A percentile compares a stretch with the other conserved stretches of the same genome.
These are phyloP conservation scores for Numenius arquata DNA, from an alignment of 2,113 vertebrate species.

Conservation along the genomic window DNA sequence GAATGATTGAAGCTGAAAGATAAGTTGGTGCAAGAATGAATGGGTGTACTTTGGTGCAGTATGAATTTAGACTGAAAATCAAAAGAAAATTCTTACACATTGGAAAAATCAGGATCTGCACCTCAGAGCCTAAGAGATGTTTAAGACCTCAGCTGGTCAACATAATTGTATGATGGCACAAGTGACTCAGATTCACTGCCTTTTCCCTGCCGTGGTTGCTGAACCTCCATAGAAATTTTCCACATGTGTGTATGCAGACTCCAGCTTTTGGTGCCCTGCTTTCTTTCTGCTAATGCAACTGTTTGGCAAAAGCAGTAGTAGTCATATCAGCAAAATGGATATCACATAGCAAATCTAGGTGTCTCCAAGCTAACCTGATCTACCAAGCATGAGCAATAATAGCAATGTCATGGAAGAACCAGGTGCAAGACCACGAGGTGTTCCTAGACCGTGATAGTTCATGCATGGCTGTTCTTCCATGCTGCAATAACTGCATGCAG, in stretches of 20 bases:
- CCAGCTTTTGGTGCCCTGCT: background rate
- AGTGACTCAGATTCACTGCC: background rate
- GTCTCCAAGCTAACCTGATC: background rate
- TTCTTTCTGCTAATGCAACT: background rate
- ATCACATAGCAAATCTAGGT: background rate
- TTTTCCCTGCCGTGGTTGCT: background rate
- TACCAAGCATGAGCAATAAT: background rate
- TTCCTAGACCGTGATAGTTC: background rate
- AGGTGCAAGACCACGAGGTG: background rate
- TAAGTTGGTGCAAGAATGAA: background rate
- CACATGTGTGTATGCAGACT: background rate
- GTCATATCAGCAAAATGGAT: background rate
- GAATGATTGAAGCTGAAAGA: background rate
- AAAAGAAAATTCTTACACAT: background rate
- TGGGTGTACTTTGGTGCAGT: background rate
- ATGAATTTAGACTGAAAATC: background rate
- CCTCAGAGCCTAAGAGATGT: background rate
- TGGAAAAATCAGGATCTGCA: background rate
- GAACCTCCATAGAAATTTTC: background rate
- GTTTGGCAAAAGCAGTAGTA: background rate
- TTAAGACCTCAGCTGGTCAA: background rate
- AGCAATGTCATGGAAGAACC: background rate
- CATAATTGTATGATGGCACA: no score
- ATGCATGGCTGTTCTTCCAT: background rate
- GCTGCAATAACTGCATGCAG: rapidly evolving